Evolutionary conservation across 2,797 vertebrate species (phyloP).

Genomic region (Crypturellus tataupa): DNA sequence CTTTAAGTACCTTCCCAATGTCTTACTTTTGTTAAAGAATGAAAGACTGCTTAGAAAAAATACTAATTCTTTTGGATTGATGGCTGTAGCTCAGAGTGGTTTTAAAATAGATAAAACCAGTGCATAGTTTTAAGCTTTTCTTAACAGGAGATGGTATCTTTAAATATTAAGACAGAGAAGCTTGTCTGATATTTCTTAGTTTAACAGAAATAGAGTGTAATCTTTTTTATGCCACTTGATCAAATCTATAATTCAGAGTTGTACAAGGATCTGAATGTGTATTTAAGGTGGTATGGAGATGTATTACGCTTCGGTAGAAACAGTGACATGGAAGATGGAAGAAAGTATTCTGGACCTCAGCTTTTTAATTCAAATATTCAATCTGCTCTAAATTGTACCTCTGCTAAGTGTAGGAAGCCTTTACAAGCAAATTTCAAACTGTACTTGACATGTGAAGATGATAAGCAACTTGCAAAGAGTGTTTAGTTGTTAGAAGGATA

Average conservation of each 20-base stretch:
- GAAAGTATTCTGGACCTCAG: not conserved
- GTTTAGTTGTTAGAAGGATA: not conserved
- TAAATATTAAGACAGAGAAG: slow-evolving; percentile 60
- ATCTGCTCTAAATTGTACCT: not conserved
- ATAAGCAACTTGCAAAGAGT: not conserved
- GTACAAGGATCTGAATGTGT: not conserved
- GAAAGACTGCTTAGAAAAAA: slow-evolving; percentile 35
- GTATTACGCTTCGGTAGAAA: slow-evolving; percentile 15
- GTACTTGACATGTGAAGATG: not conserved
- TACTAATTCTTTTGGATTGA: not conserved
- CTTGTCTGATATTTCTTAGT: slow-evolving; percentile 47
- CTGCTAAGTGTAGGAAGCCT: not conserved
- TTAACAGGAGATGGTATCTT: slow-evolving; percentile 31
- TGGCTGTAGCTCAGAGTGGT: slow-evolving; percentile 24
- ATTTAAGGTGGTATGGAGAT: slow-evolving; percentile 34
- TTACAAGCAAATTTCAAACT: slow-evolving; percentile 23
- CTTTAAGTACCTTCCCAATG: slow-evolving; percentile 14
- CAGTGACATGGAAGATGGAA: not conserved
- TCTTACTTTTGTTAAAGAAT: slow-evolving; percentile 18
- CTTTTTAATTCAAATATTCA: not conserved
- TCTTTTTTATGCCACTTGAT: slow-evolving; percentile 52
- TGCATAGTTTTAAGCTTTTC: slow-evolving; percentile 50
- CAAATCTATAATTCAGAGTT: slow-evolving; percentile 46
- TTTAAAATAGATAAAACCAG: slow-evolving; percentile 58
- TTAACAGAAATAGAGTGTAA: slow-evolving; percentile 1